Evolutionary conservation across 1,140 invertebrate genomes (phyloP).

Genomic region (Daktulosphaira vitifoliae): DNA sequence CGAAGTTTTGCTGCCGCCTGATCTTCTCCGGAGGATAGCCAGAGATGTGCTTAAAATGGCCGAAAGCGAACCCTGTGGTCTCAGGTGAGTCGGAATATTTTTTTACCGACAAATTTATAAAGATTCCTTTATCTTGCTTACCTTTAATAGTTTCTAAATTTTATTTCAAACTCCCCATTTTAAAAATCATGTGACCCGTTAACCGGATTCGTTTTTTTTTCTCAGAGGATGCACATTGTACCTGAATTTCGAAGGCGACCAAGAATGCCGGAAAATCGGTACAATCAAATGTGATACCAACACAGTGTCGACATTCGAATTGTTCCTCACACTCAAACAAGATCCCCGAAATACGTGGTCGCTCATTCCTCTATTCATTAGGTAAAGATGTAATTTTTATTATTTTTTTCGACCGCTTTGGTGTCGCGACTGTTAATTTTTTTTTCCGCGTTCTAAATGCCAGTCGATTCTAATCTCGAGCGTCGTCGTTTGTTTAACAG

Average conservation of each 20-base stretch:
- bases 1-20: conserved; percentile 68
- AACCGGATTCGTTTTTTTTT: conserved; percentile 35
- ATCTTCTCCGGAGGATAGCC: conserved; percentile 64
- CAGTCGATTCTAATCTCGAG: conserved; percentile 40
- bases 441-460: conserved; percentile 24
- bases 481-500: conserved; percentile 43
- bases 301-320: conserved; percentile 75
- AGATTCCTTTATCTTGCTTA: not conserved
- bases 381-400: conserved; percentile 52
- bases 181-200: too few species aligned
- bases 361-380: conserved; percentile 71
- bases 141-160: not conserved
- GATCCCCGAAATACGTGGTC: conserved; percentile 66
- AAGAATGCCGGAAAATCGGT: conserved; percentile 51
- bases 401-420: not conserved
- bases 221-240: conserved; percentile 62
- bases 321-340: conserved; percentile 73
- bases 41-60: conserved; percentile 66
- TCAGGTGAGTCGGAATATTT: conserved; percentile 45
- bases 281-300: conserved; percentile 70
- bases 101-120: conserved; percentile 3
- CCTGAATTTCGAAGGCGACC: conserved; percentile 61
- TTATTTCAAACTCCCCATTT: too few species aligned
- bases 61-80: conserved; percentile 74
- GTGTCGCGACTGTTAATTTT: not conserved